Evolutionary conservation across 2,888 invertebrate species (phyloP), one percentile per base, ranked within the genome.

Genomic region (Thecophora atra): DNA sequence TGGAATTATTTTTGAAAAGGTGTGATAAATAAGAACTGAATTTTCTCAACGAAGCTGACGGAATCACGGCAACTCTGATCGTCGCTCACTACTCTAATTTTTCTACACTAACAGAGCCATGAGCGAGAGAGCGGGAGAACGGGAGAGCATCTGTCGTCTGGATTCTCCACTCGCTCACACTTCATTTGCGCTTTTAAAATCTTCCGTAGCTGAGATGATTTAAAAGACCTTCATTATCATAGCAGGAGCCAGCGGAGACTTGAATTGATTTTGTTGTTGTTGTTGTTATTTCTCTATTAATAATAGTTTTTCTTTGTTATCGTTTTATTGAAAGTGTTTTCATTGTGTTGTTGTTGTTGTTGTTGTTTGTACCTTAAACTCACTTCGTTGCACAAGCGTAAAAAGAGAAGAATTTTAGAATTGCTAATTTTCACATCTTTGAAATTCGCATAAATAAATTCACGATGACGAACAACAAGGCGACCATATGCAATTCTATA

Each of bases 351-450:
- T 28, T 28, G 26, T 28, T 30, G 66, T 66, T 52, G n/a, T 7
- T 47, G 3, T 64, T 44, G 47, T 19, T 64, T 24, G 47, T 42
- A 21, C 47, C 44, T 44, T 11, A 66, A 52, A 52, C 51, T 56
- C 24, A 44, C 47, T 64, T 21, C 19, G 4, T 24, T 44, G 44
- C 47, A 44, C 26, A 47, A 21, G 58, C 58, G 17, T 5, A 47
- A 47, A 30, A 19, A 26, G 60, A 42, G 42, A 62, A 47, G 21
- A 63, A 63, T 63, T 70, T 70, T 70, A 63, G 70, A 70, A 70
- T 70, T 70, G 70, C 70, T 70, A 70, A 70, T 70, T 63, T 63
- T 52, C 21, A 63, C 47, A 70, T 70, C 70, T 69, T 69, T 69
- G 44, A 69, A 69, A 69, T 60, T 69, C 70, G 63, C 70, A 63